phyloP scores from a whole-genome alignment of 2,113 vertebrate species.

The Diphyllodes magnificus region DNA sequence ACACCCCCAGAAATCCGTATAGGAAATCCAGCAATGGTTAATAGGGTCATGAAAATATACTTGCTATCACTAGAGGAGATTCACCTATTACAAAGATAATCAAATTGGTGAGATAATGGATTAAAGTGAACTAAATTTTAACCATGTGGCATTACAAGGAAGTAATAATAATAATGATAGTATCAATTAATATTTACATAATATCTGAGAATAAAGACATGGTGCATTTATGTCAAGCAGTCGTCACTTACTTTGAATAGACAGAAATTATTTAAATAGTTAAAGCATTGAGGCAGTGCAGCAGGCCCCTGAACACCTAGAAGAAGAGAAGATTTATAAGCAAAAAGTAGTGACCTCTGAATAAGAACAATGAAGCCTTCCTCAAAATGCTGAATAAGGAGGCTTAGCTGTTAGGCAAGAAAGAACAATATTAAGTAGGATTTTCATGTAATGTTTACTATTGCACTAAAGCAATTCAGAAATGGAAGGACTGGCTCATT shows the following conservation, averaged over 20 bases:
- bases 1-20: not conserved
- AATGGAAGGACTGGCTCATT: constrained; percentile 3
- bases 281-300: not conserved
- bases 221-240: not conserved
- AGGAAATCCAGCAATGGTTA: not conserved
- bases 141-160: not conserved
- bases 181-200: not conserved
- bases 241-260: not conserved
- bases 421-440: not conserved
- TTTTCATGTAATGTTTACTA: not conserved
- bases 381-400: not conserved
- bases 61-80: not conserved
- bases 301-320: not conserved
- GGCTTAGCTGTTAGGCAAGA: not conserved
- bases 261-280: not conserved
- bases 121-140: not conserved
- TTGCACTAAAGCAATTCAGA: not conserved
- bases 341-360: not conserved
- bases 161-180: not conserved
- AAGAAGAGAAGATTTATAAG: not conserved
- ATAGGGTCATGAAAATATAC: not conserved
- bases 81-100: not conserved
- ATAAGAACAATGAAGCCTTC: not conserved
- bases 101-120: not conserved
- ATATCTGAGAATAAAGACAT: not conserved